Base-by-base conservation (phyloP, 1,140 invertebrate species). In the Tachypleus tridentatus region DNA sequence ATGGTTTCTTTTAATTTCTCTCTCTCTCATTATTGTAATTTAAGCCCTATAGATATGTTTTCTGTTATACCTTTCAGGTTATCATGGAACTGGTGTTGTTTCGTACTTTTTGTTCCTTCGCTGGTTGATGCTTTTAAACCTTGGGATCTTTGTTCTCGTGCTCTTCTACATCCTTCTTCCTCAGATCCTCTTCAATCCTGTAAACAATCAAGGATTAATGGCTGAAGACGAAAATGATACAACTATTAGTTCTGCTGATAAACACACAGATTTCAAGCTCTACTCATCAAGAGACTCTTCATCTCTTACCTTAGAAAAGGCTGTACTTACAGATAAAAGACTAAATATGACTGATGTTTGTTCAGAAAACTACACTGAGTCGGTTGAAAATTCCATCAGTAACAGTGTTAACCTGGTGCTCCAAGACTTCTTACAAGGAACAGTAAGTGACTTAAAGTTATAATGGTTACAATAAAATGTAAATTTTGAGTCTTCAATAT, bases 71-170 rank as follows among this genome's bases (percentile, higher is more conserved):
- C 7, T 29, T 60, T 47, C 50, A 67, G 66, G 66, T 63, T 51
- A 65, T 50, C 61, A 71, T 65, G 60, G 71, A 60, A 89, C 86
- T 6, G 87, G 86, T 0, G 85, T 90, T 4, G 85, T 87, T 0
- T 83, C 87, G 0, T 89, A 87, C 73, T 91, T 92, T 73, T 77
- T 87, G 4, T 89, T 91, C 70, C 81, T 91, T 57, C 84, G 89
- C 70, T 90, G 88, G 87, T 78, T 91, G 5, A 79, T 91, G 65
- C 84, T 86, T 73, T 76, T 91, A 49, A 91, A 91, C 74, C 65
- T 89, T 5, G 70, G 79, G 29, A 81, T 87, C 64, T 86, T 86
- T 51, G 56, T 80, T 3, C 73, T 88, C 29, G 81, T 87, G 51
- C 78, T 86, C 58, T 65, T 81, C 9, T 86, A 89, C 69, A 78